Conservation (phyloP, 2,797 vertebrate species). For the Columba guinea region DNA sequence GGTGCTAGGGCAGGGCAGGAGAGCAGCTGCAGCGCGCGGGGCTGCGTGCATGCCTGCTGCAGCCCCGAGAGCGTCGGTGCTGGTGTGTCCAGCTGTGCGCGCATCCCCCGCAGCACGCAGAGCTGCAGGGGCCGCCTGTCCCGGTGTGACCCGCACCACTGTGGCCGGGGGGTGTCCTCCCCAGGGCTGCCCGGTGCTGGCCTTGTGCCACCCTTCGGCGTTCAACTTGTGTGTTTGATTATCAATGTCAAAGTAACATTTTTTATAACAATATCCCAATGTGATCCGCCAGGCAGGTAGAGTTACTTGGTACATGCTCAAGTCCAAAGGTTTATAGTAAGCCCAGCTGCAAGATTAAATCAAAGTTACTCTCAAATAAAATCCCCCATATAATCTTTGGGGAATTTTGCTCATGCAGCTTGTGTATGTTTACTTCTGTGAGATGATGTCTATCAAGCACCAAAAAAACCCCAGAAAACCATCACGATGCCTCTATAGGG, state of each 20-base stretch:
- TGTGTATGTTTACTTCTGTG: background rate
- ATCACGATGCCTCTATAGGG: rapidly evolving
- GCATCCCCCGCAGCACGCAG: too few relatives aligned
- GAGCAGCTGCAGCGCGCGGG: rapidly evolving
- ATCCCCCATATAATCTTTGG: background rate
- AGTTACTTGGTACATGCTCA: rapidly evolving
- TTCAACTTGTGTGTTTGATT: background rate
- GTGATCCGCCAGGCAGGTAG: background rate
- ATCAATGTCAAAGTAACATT: background rate
- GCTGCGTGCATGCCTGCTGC: background rate
- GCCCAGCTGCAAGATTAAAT: slow-evolving; percentile 15
- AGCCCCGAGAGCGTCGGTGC: rapidly evolving
- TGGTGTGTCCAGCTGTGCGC: rapidly evolving
- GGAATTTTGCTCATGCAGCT: slow-evolving; percentile 1
- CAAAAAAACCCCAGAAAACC: background rate
- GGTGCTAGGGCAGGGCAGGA: background rate
- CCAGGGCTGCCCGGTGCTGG: background rate
- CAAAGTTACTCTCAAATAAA: slow-evolving; percentile 12
- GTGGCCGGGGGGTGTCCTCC: background rate
- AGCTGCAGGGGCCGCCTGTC: background rate
- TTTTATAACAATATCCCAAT: background rate
- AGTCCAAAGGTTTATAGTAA: background rate
- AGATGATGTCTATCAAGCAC: background rate
- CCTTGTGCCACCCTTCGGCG: background rate
- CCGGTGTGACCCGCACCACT: background rate